Percentiles rank a stretch among this genome's conserved stretches.
These are phyloP conservation scores for Cyprinodon diabolis DNA, from an alignment of 2,797 vertebrate species.

Conservation along the genomic window DNA sequence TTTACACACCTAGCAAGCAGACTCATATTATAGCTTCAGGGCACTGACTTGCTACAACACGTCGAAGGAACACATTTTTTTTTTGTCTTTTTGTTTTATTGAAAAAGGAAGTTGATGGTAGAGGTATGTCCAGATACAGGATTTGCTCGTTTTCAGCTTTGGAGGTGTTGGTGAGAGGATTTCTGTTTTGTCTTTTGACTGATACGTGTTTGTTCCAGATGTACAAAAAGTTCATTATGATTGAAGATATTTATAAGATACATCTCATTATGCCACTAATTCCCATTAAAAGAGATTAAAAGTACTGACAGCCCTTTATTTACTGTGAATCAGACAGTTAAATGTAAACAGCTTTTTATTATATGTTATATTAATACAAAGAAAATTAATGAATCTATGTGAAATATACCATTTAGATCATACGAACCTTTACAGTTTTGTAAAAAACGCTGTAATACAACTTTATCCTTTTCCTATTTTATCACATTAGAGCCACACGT, in stretches of 20 bases:
- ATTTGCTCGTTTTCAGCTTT: neutral
- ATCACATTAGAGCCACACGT: neutral
- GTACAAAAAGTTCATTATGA: neutral
- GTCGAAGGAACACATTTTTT: constrained; percentile 10
- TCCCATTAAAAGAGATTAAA: neutral
- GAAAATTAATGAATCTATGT: neutral
- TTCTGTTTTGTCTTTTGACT: neutral
- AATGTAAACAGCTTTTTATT: neutral
- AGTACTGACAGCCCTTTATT: neutral
- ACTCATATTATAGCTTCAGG: constrained; percentile 38
- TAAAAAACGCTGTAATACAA: neutral
- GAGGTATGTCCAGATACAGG: constrained; percentile 22
- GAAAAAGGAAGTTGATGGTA: constrained; percentile 24
- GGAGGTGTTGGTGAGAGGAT: neutral
- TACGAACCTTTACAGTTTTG: neutral
- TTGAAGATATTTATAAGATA: neutral
- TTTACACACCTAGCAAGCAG: constrained; percentile 31
- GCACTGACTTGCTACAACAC: constrained; percentile 12
- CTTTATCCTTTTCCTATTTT: neutral
- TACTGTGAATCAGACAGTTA: neutral
- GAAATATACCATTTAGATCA: neutral
- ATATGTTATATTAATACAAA: neutral
- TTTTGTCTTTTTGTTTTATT: constrained; percentile 20
- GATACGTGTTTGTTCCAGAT: constrained; percentile 3
- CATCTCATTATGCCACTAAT: neutral